phyloP scores from a whole-genome alignment of 2,888 invertebrate genomes.

The Orchesella flavescens region DNA sequence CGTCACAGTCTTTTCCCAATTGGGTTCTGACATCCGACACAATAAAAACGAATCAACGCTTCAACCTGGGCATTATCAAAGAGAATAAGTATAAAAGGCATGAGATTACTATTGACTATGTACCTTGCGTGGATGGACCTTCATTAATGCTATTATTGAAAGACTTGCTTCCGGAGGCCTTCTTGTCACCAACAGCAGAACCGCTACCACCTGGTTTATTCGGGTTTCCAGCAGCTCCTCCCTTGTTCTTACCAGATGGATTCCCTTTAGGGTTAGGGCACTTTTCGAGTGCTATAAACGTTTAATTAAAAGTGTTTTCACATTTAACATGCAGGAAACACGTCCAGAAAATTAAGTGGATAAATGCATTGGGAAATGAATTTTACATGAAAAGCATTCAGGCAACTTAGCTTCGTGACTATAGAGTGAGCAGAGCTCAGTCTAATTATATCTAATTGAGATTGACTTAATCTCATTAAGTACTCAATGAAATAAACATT shows the following conservation, averaged over 20 bases:
- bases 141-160: constrained; percentile 39
- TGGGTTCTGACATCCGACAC: no score
- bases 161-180: constrained; percentile 55
- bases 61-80: no score
- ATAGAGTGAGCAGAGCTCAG: background rate
- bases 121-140: constrained; percentile 60
- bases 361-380: background rate
- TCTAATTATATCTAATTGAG: background rate
- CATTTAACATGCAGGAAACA: no score
- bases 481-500: no score
- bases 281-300: constrained; percentile 37
- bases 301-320: constrained; percentile 5
- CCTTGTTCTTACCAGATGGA: constrained; percentile 10
- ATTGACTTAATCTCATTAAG: background rate
- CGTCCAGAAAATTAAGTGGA: background rate
- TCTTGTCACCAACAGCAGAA: background rate
- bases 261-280: constrained; percentile 33
- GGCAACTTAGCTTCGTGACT: no score
- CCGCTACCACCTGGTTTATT: background rate
- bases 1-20: no score
- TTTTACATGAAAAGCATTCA: no score
- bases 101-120: background rate
- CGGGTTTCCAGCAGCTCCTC: constrained; percentile 5
- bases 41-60: no score
- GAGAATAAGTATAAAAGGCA: no score